Conservation (phyloP, 1,140 invertebrate species). For the Saccostrea glomerata region DNA sequence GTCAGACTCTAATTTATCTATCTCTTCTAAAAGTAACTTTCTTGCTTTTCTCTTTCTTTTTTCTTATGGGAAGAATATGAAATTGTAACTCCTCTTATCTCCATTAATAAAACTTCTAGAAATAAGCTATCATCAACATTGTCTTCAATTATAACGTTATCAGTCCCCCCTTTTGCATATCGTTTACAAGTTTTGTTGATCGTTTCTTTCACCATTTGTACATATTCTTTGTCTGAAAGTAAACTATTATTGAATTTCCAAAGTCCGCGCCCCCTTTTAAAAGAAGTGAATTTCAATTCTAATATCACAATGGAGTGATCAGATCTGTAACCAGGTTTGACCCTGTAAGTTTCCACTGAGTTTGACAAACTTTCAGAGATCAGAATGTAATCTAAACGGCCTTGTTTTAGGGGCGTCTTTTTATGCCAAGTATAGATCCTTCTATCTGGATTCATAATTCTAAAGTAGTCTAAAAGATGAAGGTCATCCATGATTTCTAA, state of each 20-base stretch:
- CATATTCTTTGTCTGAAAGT: too few relatives aligned
- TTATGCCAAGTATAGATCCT: neutral
- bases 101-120: neutral
- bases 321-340: conserved; percentile 23
- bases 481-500: conserved; percentile 42
- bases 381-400: too few relatives aligned
- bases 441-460: neutral
- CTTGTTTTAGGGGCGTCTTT: too few relatives aligned
- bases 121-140: neutral
- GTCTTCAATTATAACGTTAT: neutral
- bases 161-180: neutral
- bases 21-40: too few relatives aligned
- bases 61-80: neutral
- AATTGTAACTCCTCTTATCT: neutral
- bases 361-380: neutral
- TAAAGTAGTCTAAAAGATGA: too few relatives aligned
- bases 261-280: too few relatives aligned
- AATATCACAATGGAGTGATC: neutral
- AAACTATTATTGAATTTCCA: too few relatives aligned
- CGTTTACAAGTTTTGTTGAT: neutral
- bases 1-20: neutral
- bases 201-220: too few relatives aligned
- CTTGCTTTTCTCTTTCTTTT: too few relatives aligned
- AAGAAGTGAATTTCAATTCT: neutral
- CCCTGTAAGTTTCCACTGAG: neutral